These are phyloP conservation scores for Mylabris phalerata DNA, from an alignment of 1,140 invertebrate genomes.

Conservation along the genomic window DNA sequence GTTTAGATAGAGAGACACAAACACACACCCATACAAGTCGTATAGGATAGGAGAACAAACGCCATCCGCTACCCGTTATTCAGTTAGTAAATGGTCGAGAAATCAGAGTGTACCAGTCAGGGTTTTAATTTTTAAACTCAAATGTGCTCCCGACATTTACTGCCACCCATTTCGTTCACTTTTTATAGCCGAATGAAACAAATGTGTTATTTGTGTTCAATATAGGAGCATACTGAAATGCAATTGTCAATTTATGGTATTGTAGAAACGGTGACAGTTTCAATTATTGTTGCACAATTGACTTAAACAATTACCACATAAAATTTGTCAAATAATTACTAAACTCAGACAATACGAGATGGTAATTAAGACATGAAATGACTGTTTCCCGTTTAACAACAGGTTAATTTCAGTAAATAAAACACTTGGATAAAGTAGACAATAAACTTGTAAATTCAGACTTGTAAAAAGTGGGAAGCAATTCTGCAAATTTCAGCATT, in stretches of 20 bases:
- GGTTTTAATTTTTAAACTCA: slow-evolving; percentile 38
- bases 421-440: no score
- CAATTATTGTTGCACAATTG: slow-evolving; percentile 2
- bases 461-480: no score
- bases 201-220: slow-evolving; percentile 25
- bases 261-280: background rate
- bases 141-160: slow-evolving; percentile 39
- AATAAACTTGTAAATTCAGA: no score
- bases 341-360: no score
- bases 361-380: no score
- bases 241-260: slow-evolving; percentile 13
- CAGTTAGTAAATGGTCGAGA: slow-evolving; percentile 38
- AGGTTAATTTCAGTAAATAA: no score
- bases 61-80: slow-evolving; percentile 29
- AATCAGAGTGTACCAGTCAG: slow-evolving; percentile 33
- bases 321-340: no score
- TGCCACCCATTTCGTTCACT: slow-evolving; percentile 31
- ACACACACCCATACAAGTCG: slow-evolving; percentile 1
- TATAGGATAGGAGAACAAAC: background rate
- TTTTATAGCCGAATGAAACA: slow-evolving; percentile 33
- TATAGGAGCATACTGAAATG: slow-evolving; percentile 14
- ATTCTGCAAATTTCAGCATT: no score
- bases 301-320: no score
- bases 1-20: slow-evolving; percentile 1
- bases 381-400: no score